Conservation (phyloP, 2,113 vertebrate genomes). For the Thymallus thymallus region DNA sequence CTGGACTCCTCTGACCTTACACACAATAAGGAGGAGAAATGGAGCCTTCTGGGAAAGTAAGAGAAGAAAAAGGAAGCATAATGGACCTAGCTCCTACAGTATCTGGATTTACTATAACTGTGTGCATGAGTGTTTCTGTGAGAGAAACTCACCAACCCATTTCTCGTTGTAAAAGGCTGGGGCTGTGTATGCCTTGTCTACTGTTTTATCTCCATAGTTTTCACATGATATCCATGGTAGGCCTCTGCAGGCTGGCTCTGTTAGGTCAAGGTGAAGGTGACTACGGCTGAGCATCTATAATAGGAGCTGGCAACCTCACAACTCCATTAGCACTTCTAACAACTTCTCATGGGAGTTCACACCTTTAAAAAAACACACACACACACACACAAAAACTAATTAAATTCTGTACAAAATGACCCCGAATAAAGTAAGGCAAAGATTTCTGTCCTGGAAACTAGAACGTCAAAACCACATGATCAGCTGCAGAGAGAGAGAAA, state of each 20-base stretch:
- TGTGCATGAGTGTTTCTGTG: background rate
- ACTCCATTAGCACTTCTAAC: background rate
- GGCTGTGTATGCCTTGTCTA: background rate
- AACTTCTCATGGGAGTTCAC: background rate
- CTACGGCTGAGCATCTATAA: background rate
- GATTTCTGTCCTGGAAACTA: background rate
- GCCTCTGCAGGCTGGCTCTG: background rate
- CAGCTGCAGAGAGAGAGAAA: background rate
- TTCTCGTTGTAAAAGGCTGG: background rate
- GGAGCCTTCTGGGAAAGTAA: background rate
- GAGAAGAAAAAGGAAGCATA: background rate
- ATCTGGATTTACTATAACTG: background rate
- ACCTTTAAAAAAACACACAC: background rate
- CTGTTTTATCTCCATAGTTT: too few relatives aligned
- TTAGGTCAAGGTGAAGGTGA: background rate
- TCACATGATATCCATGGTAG: background rate
- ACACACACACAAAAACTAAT: background rate
- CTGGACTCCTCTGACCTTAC: background rate
- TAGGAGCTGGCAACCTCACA: background rate
- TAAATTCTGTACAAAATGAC: background rate
- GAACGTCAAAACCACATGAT: background rate
- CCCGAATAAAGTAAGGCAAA: background rate
- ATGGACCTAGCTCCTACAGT: background rate
- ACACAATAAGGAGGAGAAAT: background rate
- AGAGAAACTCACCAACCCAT: background rate